Conservation (phyloP, 2,113 vertebrate genomes). For the Entomyzon cyanotis region DNA sequence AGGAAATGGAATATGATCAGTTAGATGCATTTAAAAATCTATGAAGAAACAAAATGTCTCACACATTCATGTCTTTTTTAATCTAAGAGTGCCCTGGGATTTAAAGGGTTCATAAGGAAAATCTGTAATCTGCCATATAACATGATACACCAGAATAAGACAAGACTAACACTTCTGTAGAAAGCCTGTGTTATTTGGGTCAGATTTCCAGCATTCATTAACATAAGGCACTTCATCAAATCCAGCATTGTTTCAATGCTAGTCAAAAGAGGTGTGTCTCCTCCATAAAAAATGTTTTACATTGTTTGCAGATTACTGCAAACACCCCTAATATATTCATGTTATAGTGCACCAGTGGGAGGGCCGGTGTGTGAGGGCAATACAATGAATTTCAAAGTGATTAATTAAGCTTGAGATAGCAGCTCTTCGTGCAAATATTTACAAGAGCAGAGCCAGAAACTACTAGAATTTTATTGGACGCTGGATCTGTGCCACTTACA, state of each 20-base stretch:
- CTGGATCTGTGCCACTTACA: background rate
- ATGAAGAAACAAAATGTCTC: background rate
- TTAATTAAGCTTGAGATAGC: background rate
- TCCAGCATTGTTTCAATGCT: background rate
- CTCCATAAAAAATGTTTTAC: background rate
- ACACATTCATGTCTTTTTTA: background rate
- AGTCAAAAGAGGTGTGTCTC: background rate
- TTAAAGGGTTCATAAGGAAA: background rate
- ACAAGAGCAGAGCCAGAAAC: conserved; percentile 7
- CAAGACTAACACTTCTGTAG: background rate
- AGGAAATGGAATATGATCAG: background rate
- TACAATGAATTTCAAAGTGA: background rate
- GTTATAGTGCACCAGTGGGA: background rate
- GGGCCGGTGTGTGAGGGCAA: background rate
- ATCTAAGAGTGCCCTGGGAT: background rate
- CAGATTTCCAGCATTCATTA: background rate
- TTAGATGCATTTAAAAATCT: background rate
- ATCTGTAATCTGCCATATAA: background rate
- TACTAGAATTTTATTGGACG: background rate
- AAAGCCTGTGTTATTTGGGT: background rate
- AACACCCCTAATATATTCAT: background rate
- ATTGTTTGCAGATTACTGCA: background rate
- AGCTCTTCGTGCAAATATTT: conserved; percentile 1
- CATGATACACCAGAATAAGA: background rate
- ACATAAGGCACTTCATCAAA: background rate